A percentile compares a stretch with the other conserved stretches of the same genome.
Conservation (phyloP, 2,797 vertebrate species). For the Crax fasciolata region DNA sequence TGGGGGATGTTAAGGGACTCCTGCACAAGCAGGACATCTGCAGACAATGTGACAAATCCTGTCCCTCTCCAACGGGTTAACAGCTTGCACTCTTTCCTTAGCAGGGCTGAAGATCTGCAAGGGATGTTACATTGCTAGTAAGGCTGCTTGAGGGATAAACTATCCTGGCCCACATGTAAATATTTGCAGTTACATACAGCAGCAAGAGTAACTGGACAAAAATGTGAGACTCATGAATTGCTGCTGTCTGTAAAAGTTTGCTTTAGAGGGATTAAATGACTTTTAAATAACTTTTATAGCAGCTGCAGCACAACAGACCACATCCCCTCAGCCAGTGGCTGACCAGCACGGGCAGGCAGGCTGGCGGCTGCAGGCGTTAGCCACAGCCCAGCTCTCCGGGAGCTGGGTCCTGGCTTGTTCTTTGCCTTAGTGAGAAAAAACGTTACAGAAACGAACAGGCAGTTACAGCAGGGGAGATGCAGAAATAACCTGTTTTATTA, state of each 20-base stretch:
- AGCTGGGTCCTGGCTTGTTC: background rate
- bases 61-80: background rate
- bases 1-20: background rate
- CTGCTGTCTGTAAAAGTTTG: background rate
- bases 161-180: conserved; percentile 31
- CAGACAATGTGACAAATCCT: background rate
- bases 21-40: background rate
- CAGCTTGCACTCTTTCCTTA: background rate
- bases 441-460: background rate
- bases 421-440: background rate
- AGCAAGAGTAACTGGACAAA: conserved; percentile 31
- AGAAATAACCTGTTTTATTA: background rate
- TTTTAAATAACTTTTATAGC: background rate
- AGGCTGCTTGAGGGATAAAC: conserved; percentile 51
- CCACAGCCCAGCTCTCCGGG: background rate
- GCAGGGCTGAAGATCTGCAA: background rate
- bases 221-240: background rate
- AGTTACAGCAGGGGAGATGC: background rate
- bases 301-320: background rate
- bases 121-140: background rate
- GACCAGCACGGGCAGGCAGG: background rate
- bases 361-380: background rate
- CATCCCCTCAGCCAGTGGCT: background rate
- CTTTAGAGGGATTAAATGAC: background rate
- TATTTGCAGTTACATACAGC: conserved; percentile 47